phyloP scores from a whole-genome alignment of 2,888 invertebrate species.

The Coecobrya sp. region DNA sequence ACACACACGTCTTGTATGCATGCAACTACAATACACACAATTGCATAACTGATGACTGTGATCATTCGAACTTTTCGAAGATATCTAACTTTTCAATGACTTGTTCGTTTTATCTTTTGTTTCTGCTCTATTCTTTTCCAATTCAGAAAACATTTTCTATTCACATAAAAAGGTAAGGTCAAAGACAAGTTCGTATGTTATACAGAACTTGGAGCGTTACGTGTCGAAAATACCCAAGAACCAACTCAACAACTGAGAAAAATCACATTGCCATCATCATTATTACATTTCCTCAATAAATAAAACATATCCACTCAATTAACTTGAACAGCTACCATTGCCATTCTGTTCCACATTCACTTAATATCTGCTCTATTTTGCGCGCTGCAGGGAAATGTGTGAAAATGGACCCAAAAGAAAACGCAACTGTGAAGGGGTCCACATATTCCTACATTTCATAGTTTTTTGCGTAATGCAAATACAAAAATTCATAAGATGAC shows the following conservation, averaged over 20 bases:
- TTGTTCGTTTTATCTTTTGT: not conserved
- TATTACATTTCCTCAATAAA: constrained; percentile 79
- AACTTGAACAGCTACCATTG: constrained; percentile 65
- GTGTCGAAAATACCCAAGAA: too few species aligned
- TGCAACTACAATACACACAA: not conserved
- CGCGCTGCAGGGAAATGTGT: not conserved
- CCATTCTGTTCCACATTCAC: not conserved
- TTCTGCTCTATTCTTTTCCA: not conserved
- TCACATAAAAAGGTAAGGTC: not conserved
- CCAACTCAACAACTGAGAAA: not conserved
- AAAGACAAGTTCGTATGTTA: not conserved
- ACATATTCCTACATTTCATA: not conserved
- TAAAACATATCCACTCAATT: constrained; percentile 79
- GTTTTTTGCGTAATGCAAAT: too few species aligned
- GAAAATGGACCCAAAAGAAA: not conserved
- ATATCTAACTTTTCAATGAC: not conserved
- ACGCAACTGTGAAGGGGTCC: not conserved
- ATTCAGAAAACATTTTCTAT: constrained; percentile 2
- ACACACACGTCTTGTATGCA: constrained; percentile 1
- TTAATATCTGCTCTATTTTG: constrained; percentile 27
- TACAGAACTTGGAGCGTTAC: too few species aligned
- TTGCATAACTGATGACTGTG: not conserved
- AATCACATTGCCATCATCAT: constrained; percentile 60
- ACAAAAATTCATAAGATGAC: too few species aligned
- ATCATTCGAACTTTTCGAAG: not conserved